Evolutionary conservation across 2,113 vertebrate genomes (phyloP).

Genomic region (Heterocephalus glaber): DNA sequence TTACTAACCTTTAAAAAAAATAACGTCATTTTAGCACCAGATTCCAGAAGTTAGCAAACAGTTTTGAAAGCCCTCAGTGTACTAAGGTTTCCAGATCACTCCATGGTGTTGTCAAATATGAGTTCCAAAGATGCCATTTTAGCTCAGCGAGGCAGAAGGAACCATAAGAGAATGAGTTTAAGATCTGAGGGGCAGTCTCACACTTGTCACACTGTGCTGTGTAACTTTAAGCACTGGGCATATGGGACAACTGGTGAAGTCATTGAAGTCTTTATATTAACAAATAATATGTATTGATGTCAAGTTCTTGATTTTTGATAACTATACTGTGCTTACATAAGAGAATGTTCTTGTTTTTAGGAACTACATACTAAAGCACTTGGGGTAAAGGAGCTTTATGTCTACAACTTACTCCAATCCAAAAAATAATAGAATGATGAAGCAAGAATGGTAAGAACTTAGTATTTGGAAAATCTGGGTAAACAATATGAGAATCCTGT

Average conservation of each 20-base stretch:
- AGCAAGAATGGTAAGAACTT: not conserved
- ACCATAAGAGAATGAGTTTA: not conserved
- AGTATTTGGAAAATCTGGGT: not conserved
- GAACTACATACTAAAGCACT: not conserved
- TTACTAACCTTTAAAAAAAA: conserved; percentile 21
- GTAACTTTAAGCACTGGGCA: not conserved
- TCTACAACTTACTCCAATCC: not conserved
- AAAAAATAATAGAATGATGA: not conserved
- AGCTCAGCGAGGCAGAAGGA: not conserved
- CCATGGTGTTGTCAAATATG: not conserved
- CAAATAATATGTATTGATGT: not conserved
- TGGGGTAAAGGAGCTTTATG: not conserved
- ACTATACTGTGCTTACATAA: not conserved
- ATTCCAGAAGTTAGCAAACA: conserved; percentile 35
- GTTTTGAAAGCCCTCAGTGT: not conserved
- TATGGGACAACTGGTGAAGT: not conserved
- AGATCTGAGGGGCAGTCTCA: not conserved
- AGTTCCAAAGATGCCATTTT: not conserved
- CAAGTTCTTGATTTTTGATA: not conserved
- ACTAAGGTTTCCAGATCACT: not conserved
- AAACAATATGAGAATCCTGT: conserved; percentile 4
- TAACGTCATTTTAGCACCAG: not conserved
- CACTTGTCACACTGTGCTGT: not conserved
- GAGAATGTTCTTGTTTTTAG: not conserved
- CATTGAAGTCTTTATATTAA: not conserved